These are phyloP conservation scores for Nebria brevicollis DNA, from an alignment of 2,888 invertebrate genomes.

Conservation along the genomic window DNA sequence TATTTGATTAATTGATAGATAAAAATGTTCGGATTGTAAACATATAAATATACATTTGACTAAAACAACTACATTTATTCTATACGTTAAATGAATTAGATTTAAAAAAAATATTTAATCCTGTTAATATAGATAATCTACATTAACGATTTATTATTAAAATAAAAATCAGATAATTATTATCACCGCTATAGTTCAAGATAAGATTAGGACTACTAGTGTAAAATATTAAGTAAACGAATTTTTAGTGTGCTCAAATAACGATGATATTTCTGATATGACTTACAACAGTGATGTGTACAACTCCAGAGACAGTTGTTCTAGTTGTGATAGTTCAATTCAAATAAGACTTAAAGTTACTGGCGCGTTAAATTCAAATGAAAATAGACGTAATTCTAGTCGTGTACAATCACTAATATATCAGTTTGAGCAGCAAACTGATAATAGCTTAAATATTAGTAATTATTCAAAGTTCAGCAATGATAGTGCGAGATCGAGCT, in stretches of 20 bases:
- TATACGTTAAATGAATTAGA: too few species aligned
- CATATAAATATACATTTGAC: too few species aligned
- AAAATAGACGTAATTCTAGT: background rate
- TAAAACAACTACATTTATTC: too few species aligned
- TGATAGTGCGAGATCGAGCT: background rate
- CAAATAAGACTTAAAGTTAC: background rate
- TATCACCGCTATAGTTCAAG: background rate
- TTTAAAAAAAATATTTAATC: too few species aligned
- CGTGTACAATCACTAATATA: background rate
- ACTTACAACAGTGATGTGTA: background rate
- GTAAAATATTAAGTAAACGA: background rate
- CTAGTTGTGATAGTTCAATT: background rate
- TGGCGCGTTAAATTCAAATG: background rate
- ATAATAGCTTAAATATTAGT: background rate
- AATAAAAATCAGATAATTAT: background rate
- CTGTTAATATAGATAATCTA: background rate
- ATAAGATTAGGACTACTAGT: background rate
- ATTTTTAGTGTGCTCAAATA: background rate
- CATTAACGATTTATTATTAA: background rate
- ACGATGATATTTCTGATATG: background rate
- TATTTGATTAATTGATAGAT: too few species aligned
- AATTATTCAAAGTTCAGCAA: background rate
- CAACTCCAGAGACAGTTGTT: background rate
- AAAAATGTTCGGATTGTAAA: too few species aligned
- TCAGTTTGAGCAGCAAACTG: background rate